These are phyloP conservation scores for Pherbina coryleti DNA, from an alignment of 2,888 invertebrate species.

Conservation along the genomic window DNA sequence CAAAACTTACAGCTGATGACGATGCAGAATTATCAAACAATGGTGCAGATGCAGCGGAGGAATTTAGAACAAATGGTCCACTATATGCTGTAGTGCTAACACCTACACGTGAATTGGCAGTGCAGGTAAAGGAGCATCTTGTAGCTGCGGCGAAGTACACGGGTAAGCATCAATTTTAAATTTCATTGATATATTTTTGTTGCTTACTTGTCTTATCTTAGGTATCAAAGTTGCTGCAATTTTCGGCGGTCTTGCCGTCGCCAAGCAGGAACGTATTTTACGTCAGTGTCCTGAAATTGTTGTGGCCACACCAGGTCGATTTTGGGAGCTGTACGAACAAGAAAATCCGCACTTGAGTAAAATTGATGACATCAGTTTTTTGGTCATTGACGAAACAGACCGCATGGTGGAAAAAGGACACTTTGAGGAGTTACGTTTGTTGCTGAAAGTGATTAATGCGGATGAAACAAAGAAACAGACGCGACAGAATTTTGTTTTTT, in stretches of 20 bases:
- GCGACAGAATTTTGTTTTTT: constrained; percentile 96
- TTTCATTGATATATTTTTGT: constrained; percentile 54
- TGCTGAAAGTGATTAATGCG: constrained; percentile 84
- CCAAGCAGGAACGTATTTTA: constrained; percentile 92
- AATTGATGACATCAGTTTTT: constrained; percentile 81
- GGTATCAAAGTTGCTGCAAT: constrained; percentile 82
- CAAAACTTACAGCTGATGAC: constrained; percentile 50
- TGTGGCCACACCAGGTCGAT: constrained; percentile 95
- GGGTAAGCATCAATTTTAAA: constrained; percentile 52
- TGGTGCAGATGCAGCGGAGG: background rate
- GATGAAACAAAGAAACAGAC: constrained; percentile 73
- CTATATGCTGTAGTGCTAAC: constrained; percentile 90
- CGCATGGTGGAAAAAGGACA: constrained; percentile 97
- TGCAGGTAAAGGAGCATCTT: constrained; percentile 93
- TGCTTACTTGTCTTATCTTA: background rate
- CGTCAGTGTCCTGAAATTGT: constrained; percentile 89
- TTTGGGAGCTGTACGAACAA: constrained; percentile 92
- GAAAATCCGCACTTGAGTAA: constrained; percentile 83
- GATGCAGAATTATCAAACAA: constrained; percentile 49
- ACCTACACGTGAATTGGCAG: constrained; percentile 95
- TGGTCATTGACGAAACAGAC: constrained; percentile 98
- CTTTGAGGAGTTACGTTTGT: constrained; percentile 88
- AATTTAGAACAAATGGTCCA: constrained; percentile 50
- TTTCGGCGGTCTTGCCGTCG: constrained; percentile 93
- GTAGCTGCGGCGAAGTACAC: constrained; percentile 84